Evolutionary conservation across 1,140 invertebrate genomes (phyloP).

Genomic region (Stenopsyche tienmushanensis): DNA sequence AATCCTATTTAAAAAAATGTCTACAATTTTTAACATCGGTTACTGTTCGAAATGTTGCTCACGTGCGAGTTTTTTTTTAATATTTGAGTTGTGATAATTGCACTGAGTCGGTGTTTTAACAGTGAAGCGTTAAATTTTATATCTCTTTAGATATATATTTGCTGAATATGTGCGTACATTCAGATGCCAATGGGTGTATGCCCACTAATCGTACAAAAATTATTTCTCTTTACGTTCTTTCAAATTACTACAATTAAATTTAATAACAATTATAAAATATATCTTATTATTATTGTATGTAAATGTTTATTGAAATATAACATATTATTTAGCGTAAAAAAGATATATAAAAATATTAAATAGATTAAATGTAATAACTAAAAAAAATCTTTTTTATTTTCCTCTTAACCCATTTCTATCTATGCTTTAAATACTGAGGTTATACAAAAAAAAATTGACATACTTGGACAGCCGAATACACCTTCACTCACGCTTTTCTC

Average conservation of each 20-base stretch:
- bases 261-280: conserved; percentile 35
- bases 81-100: neutral
- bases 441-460: conserved; percentile 1
- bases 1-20: conserved; percentile 3
- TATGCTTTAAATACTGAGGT: neutral
- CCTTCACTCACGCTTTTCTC: too few relatives aligned
- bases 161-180: conserved; percentile 18
- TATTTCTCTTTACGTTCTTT: conserved; percentile 39
- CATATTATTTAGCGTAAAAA: conserved; percentile 47
- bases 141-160: neutral
- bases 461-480: too few relatives aligned
- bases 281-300: conserved; percentile 40
- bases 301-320: conserved; percentile 44
- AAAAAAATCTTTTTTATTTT: conserved; percentile 44
- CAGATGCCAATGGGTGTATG: conserved; percentile 26
- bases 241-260: conserved; percentile 35
- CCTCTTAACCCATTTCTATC: neutral
- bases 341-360: conserved; percentile 52
- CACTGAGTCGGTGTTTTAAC: neutral
- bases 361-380: conserved; percentile 47
- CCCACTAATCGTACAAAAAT: conserved; percentile 37
- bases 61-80: neutral
- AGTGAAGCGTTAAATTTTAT: neutral
- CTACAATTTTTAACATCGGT: neutral
- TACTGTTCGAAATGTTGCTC: neutral